A percentile compares a stretch with the other conserved stretches of the same genome.
phyloP scores from a whole-genome alignment of 1,140 invertebrate genomes.

The Pseudomyrmex dendroicus region DNA sequence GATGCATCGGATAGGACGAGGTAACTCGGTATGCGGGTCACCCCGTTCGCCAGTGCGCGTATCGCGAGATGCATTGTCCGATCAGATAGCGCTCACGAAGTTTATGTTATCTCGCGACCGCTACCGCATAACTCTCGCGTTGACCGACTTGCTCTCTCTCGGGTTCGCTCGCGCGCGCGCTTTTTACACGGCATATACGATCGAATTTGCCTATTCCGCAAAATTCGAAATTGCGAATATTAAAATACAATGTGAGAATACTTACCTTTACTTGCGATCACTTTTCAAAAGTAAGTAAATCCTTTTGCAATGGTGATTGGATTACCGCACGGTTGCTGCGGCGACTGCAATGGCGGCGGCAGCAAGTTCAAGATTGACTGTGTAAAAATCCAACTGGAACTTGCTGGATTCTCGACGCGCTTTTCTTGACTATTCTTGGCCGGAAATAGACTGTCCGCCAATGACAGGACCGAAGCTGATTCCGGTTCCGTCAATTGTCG shows the following conservation, averaged over 20 bases:
- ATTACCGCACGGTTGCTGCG: constrained; percentile 71
- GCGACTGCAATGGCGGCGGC: not conserved
- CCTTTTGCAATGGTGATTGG: constrained; percentile 80
- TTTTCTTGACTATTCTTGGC: constrained; percentile 35
- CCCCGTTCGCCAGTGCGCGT: constrained; percentile 66
- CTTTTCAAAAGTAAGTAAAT: constrained; percentile 81
- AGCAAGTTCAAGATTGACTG: constrained; percentile 73
- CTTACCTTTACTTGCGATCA: constrained; percentile 72
- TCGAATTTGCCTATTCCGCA: not conserved
- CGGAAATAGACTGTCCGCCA: constrained; percentile 64
- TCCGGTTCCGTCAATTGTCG: not conserved
- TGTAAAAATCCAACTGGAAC: constrained; percentile 69
- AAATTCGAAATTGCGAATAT: constrained; percentile 1
- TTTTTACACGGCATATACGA: not conserved
- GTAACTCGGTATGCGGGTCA: constrained; percentile 73
- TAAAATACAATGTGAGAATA: constrained; percentile 28
- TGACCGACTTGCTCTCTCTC: constrained; percentile 7
- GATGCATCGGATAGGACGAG: constrained; percentile 18
- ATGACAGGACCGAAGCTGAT: not conserved
- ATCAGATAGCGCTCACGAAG: constrained; percentile 69
- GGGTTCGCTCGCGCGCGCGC: not conserved
- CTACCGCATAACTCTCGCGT: constrained; percentile 71
- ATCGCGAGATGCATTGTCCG: constrained; percentile 66
- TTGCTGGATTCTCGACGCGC: constrained; percentile 54
- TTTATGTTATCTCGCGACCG: constrained; percentile 72